These are phyloP conservation scores for Linurgus olivaceus DNA, from an alignment of 2,797 vertebrate species.

Conservation along the genomic window DNA sequence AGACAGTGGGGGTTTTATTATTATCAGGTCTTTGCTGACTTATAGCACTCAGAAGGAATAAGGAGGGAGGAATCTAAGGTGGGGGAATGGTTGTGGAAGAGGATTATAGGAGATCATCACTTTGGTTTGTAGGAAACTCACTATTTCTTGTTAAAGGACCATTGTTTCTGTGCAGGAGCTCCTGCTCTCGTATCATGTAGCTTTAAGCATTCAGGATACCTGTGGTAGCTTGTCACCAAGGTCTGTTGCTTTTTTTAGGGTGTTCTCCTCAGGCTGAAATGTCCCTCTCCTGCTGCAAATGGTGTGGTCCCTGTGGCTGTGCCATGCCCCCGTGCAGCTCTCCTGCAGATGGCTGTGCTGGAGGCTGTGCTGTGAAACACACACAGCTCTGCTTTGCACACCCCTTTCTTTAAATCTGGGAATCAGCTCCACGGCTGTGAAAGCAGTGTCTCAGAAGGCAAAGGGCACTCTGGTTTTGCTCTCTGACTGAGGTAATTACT, in stretches of 20 bases:
- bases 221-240: fast-evolving
- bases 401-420: not conserved
- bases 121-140: not conserved
- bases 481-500: not conserved
- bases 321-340: not conserved
- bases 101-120: not conserved
- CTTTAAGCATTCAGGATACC: not conserved
- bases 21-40: not conserved
- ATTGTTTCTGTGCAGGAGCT: not conserved
- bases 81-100: not conserved
- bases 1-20: not conserved
- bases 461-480: not conserved
- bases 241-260: not conserved
- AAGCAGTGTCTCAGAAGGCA: not conserved
- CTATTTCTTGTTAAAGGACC: not conserved
- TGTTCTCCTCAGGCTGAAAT: not conserved
- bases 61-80: not conserved
- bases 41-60: not conserved
- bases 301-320: not conserved
- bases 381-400: not conserved
- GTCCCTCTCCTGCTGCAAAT: not conserved
- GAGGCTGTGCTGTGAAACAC: not conserved
- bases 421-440: fast-evolving
- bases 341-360: not conserved
- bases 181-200: not conserved